Evolutionary conservation across 2,113 vertebrate species (phyloP), one percentile per base, ranked within the genome.

Genomic region (Lasiurus cinereus): DNA sequence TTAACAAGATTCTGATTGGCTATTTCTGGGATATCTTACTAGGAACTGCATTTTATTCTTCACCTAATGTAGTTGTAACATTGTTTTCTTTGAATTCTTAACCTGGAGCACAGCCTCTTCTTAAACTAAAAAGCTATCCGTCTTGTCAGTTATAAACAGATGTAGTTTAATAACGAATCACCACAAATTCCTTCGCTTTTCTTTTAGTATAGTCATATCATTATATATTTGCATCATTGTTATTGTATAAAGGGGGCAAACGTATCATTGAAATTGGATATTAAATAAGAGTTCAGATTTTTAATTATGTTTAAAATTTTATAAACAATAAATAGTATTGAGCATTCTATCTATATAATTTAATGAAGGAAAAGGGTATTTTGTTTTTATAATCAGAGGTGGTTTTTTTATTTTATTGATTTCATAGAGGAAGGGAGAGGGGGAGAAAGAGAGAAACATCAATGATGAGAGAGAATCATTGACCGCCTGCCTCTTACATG

Each of bases 51-150:
- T 92, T 91, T 89, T 48, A 27, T 89, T 93, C 69, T 89, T 94
- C 8, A 84, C 24, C 46, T 83, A 43, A 24, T 77, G 18, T 82
- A 52, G 24, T 73, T 73, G 33, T 31, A 93, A 76, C 50, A 64
- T 43, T 90, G 6, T 90, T 94, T 96, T 62, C 79, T 86, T 93
- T 93, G 52, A 93, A 91, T 91, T 95, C 43, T 39, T 78, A 79
- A 54, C 21, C 3, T 92, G 56, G 39, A 86, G 31, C 29, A 88
- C 33, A 74, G 72, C 31, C 33, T 80, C 54, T 39, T 83, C n/a
- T 70, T 79, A 12, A 39, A 39, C 39, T 39, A 39, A 70, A 73
- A 77, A 74, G n/a, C 48, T 59, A 14, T 29, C 19, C 39, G 48
- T 62, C 62, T 85, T 87, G 48, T 79, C 24, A 84, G 4, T 80